phyloP scores from a whole-genome alignment of 2,113 vertebrate species.

The Tamias sibiricus region DNA sequence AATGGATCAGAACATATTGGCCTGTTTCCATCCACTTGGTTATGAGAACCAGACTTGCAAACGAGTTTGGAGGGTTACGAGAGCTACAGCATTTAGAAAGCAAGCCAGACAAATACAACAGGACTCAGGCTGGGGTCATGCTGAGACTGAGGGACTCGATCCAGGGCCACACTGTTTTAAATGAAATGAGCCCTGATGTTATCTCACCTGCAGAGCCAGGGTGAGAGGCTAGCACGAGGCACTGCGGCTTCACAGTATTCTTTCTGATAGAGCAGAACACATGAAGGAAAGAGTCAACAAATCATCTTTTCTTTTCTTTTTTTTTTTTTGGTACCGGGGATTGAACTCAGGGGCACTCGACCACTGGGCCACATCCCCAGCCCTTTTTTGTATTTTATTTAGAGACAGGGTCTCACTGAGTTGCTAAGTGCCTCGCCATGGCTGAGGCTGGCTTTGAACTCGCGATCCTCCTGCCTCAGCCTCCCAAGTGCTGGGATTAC shows the following conservation, averaged over 20 bases:
- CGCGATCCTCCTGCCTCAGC: no score
- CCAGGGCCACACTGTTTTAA: not conserved
- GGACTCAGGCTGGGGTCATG: not conserved
- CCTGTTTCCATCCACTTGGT: not conserved
- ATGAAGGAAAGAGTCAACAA: not conserved
- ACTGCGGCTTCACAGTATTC: not conserved
- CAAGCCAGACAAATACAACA: not conserved
- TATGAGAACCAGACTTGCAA: not conserved
- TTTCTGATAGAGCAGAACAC: not conserved
- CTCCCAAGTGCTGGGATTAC: no score
- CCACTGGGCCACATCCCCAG: no score
- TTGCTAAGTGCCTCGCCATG: no score
- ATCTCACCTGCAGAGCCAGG: not conserved
- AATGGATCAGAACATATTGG: not conserved
- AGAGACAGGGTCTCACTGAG: no score
- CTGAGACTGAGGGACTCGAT: not conserved
- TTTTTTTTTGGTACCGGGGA: no score
- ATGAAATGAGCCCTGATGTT: conserved; percentile 14
- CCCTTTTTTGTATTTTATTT: no score
- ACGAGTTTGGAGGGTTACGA: not conserved
- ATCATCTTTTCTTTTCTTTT: not conserved
- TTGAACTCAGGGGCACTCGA: no score
- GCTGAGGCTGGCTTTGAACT: no score
- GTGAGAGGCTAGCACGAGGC: not conserved
- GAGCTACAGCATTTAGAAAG: not conserved